Base-by-base conservation (phyloP, 2,113 vertebrate species). In the Gobiocypris rarus region DNA sequence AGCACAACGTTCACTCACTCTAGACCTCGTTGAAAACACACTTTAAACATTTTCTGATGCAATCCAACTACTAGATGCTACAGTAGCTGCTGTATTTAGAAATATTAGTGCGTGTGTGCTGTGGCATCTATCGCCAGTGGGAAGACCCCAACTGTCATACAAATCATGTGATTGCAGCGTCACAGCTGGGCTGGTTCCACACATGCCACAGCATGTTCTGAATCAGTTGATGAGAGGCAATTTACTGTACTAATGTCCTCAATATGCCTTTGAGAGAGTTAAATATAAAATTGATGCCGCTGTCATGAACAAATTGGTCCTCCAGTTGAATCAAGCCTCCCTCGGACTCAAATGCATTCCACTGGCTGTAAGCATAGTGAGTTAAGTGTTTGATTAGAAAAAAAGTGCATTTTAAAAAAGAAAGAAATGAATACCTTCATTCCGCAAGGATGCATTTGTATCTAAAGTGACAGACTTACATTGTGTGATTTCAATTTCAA, bases 191-290 rank as follows among this genome's bases (percentile, higher is more conserved):
- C 61, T 54, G 15, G 28, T 59, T 34, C 69, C 58, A 86, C 26
- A 65, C 52, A 63, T 59, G 75, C 14, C 48, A 52, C 56, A 65
- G 58, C 75, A 48, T 52, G 59, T 59, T 74, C 54, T 85, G 76
- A 74, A 48, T 77, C 13, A 67, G 71, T 73, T 67, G 26, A 83
- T 74, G 22, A 24, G 31, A 88, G 52, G 76, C 58, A 75, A 22
- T 85, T 67, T 69, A 31, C 50, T 81, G 81, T 65, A 54, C 14
- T 79, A 50, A 17, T 61, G 63, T 31, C 15, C 48, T 75, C 74
- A 6, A 58, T 81, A 28, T 71, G 45, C 74, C 73, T 80, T 84
- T 50, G n/a, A 73, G 19, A 43, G 56, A 81, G 71, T 52, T 67
- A 31, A 70, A 75, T 52, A 75, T 75, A 52, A 52, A 50, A 75